Evolutionary conservation across 2,888 invertebrate species (phyloP).

Genomic region (Hybos culiciformis): DNA sequence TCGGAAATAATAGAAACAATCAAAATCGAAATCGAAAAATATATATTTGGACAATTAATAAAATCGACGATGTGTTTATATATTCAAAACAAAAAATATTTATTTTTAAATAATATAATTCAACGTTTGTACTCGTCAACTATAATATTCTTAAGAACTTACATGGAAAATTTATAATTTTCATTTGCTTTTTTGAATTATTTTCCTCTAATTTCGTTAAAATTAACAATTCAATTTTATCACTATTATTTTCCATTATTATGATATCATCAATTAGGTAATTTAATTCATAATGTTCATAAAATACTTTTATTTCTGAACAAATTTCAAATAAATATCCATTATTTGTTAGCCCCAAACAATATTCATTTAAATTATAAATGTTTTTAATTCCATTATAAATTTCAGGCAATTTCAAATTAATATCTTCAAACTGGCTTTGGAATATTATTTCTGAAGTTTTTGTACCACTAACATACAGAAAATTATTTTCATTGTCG

Average conservation of each 20-base stretch:
- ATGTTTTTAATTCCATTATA: conserved; percentile 26
- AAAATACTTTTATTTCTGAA: conserved; percentile 22
- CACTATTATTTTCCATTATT: conserved; percentile 28
- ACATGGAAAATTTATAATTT: conserved; percentile 33
- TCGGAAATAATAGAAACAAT: not conserved
- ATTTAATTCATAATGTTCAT: conserved; percentile 1
- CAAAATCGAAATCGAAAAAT: not conserved
- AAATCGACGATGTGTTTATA: too few relatives aligned
- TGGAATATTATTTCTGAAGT: conserved; percentile 19
- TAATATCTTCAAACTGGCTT: conserved; percentile 15
- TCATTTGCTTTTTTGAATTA: conserved; percentile 20
- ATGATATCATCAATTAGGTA: conserved; percentile 27
- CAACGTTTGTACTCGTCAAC: not conserved
- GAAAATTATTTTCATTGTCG: conserved; percentile 8
- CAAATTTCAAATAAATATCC: conserved; percentile 31
- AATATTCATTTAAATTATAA: conserved; percentile 25
- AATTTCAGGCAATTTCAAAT: conserved; percentile 19
- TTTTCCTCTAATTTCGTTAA: conserved; percentile 21
- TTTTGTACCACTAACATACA: conserved; percentile 18
- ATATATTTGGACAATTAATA: not conserved
- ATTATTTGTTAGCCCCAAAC: conserved; percentile 26
- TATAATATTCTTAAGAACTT: conserved; percentile 14
- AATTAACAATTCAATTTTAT: conserved; percentile 27
- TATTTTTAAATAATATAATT: not conserved
- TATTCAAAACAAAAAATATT: not conserved